Evolutionary conservation across 2,113 vertebrate species (phyloP).

Genomic region (Okapia johnstoni): DNA sequence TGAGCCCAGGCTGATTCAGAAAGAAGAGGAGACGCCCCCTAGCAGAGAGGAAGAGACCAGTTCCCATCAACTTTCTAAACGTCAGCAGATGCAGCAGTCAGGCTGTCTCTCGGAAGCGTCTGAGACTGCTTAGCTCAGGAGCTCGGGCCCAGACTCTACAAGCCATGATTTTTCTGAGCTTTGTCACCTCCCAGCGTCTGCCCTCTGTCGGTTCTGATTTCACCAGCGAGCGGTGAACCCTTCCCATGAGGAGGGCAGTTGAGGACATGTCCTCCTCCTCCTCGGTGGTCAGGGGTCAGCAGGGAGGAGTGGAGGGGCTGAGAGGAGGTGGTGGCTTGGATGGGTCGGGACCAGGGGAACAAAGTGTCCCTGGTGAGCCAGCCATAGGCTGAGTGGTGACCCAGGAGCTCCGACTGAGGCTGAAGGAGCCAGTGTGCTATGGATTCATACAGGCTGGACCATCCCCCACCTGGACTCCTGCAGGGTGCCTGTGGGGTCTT

Average conservation of each 20-base stretch:
- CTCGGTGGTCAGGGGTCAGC: background rate
- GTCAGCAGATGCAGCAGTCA: background rate
- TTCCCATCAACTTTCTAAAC: background rate
- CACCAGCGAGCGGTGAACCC: background rate
- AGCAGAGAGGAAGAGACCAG: background rate
- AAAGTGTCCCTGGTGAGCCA: background rate
- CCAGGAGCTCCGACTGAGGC: background rate
- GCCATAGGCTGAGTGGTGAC: background rate
- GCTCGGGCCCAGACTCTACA: background rate
- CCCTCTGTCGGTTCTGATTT: background rate
- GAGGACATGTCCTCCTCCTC: background rate
- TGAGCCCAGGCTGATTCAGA: background rate
- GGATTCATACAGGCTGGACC: no score
- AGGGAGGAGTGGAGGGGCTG: rapidly evolving
- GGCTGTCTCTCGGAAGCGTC: background rate
- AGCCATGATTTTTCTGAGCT: background rate
- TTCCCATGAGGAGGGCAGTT: background rate
- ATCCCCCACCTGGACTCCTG: rapidly evolving
- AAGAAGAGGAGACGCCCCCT: background rate
- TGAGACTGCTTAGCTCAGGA: background rate
- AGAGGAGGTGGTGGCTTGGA: background rate
- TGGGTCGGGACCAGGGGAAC: background rate
- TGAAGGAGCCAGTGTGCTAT: background rate
- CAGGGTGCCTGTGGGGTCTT: background rate
- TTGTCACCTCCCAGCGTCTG: background rate